Conservation (phyloP, 30 jellyfish, hydroid and myxozoan genomes). For the Sanderia malayensis region DNA sequence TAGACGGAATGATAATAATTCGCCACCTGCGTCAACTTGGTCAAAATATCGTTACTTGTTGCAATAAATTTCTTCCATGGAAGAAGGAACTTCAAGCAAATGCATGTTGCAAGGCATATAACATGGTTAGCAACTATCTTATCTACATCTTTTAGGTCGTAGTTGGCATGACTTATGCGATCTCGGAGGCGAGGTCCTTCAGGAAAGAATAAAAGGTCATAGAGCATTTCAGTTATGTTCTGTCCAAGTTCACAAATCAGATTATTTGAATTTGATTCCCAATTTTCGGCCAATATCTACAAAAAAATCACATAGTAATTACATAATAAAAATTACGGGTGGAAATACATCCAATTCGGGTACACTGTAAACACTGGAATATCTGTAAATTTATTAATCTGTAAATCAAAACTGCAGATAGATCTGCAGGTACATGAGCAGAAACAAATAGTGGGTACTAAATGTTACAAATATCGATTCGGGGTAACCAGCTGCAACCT, state of each 20-base stretch:
- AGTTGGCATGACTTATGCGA: slow-evolving; percentile 72
- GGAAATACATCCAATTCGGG: too few relatives aligned
- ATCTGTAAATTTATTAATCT: too few relatives aligned
- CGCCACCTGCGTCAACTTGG: neutral
- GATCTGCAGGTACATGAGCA: too few relatives aligned
- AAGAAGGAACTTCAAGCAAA: slow-evolving; percentile 39
- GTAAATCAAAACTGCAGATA: too few relatives aligned
- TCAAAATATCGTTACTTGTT: neutral
- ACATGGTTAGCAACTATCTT: slow-evolving; percentile 46
- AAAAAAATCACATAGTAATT: neutral
- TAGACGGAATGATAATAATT: slow-evolving; percentile 22
- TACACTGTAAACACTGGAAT: neutral
- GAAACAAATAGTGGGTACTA: too few relatives aligned
- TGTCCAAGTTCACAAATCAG: slow-evolving; percentile 39
- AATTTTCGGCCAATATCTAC: slow-evolving; percentile 52
- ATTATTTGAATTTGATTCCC: slow-evolving; percentile 15
- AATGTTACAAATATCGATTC: too few relatives aligned
- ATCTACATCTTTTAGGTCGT: slow-evolving; percentile 28
- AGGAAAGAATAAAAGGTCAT: slow-evolving; percentile 41
- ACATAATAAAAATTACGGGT: neutral
- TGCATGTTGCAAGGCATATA: slow-evolving; percentile 37
- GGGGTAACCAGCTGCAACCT: too few relatives aligned
- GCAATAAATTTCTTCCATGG: slow-evolving; percentile 46
- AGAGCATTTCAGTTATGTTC: slow-evolving; percentile 38
- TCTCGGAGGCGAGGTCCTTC: slow-evolving; percentile 73